Evolutionary conservation across 2,888 invertebrate genomes (phyloP), one percentile per base, ranked within the genome.

Genomic region (Dasysyrphus albostriatus): DNA sequence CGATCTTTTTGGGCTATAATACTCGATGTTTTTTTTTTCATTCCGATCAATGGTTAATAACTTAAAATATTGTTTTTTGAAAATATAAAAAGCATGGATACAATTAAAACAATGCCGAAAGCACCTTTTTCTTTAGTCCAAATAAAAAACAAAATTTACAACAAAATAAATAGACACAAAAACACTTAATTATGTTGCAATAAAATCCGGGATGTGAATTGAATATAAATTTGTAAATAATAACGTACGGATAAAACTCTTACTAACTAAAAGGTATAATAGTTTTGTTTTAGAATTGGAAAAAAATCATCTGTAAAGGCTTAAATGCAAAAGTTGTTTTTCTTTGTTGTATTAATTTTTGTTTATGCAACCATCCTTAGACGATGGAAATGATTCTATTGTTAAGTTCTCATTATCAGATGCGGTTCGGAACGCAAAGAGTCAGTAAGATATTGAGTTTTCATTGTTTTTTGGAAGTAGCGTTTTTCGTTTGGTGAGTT

Each of bases 401-500:
- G 84, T 88, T 90, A 92, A 82, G 92, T 91, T 87, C 92, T 92
- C 90, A 91, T 90, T 81, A 92, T 88, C 42, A 93, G 89, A 90
- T 93, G 92, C 32, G 93, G 93, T 83, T 93, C 93, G 58, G 93
- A 93, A 70, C 93, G 91, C 87, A 93, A 87, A 14, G 93, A 93
- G 88, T 93, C 92, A 12, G 93, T 93, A 78, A 93, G 89, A 90
- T 93, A 93, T 89, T 92, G 93, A 34, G 92, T 92, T 89, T 93
- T 93, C 91, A 93, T 92, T 6, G 92, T 92, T 88, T 92, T 92
- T 88, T 93, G 93, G 89, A 92, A 93, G 88, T 93, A 93, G 29
- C 92, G 92, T 88, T 93, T 93, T 89, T 93, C 93, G 89, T 92
- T 93, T 65, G 93, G 93, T 72, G 92, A 93, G 89, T 93, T 93